Evolutionary conservation across 2,888 invertebrate genomes (phyloP).

Genomic region (Chloromyia formosa): DNA sequence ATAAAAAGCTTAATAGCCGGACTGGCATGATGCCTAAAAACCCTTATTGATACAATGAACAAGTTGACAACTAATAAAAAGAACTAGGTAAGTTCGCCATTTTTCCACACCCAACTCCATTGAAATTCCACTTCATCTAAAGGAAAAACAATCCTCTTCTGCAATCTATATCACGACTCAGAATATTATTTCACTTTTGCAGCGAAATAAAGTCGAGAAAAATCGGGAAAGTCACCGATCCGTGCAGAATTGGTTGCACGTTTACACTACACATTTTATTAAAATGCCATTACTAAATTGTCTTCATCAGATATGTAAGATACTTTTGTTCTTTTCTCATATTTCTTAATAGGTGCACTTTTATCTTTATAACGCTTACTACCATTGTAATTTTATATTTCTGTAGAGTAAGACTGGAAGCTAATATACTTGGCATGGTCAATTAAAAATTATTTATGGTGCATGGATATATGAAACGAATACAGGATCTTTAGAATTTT

Average conservation of each 20-base stretch:
- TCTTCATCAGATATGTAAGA: neutral
- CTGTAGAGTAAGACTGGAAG: conserved; percentile 29
- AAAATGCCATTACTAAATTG: conserved; percentile 2
- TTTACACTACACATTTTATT: conserved; percentile 1
- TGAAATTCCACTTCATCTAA: no score
- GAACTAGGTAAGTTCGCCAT: no score
- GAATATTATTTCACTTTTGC: no score
- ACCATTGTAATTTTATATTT: neutral
- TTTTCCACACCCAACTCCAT: no score
- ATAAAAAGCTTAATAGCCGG: no score
- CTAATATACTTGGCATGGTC: conserved; percentile 19
- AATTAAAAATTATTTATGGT: conserved; percentile 44
- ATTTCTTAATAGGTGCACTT: neutral
- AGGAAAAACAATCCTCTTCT: no score
- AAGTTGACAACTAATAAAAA: no score
- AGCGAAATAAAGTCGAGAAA: no score
- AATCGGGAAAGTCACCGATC: no score
- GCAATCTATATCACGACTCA: no score
- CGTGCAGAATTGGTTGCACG: neutral
- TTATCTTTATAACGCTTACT: neutral
- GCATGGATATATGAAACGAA: conserved; percentile 14
- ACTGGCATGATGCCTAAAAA: no score
- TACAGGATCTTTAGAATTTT: neutral
- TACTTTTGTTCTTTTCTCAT: neutral
- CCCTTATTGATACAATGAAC: no score